Evolutionary conservation across 2,113 vertebrate genomes (phyloP).

Genomic region (Urocynchramus pylzowi): DNA sequence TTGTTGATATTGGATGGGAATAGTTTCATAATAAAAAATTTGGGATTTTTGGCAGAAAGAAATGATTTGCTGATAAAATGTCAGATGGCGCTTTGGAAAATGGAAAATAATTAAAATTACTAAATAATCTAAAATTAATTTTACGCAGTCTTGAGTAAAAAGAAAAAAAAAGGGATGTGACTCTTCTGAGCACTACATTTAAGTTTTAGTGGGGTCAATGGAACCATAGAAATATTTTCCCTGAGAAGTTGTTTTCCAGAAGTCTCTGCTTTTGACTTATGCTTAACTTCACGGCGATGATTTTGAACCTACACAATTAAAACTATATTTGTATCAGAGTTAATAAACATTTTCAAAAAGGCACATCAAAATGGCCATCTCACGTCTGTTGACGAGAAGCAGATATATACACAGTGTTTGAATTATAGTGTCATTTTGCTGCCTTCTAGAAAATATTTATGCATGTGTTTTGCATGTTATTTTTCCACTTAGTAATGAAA

Average conservation of each 20-base stretch:
- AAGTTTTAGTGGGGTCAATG: not conserved
- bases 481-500: not conserved
- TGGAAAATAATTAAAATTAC: not conserved
- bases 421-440: not conserved
- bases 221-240: not conserved
- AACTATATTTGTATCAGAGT: not conserved
- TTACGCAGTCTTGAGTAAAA: fast-evolving
- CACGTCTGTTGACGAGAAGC: not conserved
- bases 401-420: not conserved
- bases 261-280: not conserved
- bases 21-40: not conserved
- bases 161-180: not conserved
- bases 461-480: not conserved
- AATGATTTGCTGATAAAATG: not conserved
- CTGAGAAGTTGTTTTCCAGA: not conserved
- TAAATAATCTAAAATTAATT: not conserved
- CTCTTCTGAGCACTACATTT: not conserved
- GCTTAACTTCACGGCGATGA: not conserved
- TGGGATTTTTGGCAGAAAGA: not conserved
- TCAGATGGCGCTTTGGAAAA: not conserved
- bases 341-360: not conserved
- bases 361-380: not conserved
- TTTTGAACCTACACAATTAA: not conserved
- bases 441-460: not conserved
- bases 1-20: not conserved